Evolutionary conservation across 2,797 vertebrate species (phyloP).

Genomic region (Gymnodraco acuticeps): DNA sequence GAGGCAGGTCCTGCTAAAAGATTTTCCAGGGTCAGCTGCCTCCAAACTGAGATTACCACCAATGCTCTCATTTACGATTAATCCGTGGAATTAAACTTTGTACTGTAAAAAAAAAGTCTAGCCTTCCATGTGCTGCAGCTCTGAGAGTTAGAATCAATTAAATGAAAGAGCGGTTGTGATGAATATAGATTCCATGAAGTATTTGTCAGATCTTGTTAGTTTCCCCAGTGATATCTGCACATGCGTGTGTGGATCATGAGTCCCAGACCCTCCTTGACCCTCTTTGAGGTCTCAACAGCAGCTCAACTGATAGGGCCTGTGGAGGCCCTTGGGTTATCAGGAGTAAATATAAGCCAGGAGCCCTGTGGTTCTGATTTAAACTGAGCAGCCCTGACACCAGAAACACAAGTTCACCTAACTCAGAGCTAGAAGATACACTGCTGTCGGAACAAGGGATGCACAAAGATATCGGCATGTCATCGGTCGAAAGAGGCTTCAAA

Average conservation of each 20-base stretch:
- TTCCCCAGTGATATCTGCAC: conserved; percentile 20
- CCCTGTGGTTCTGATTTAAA: conserved; percentile 64
- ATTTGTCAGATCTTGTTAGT: conserved; percentile 7
- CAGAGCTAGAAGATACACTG: conserved; percentile 25
- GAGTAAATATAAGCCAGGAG: conserved; percentile 64
- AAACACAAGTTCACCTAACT: conserved; percentile 35
- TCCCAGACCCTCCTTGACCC: conserved; percentile 67
- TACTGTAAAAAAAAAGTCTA: background rate
- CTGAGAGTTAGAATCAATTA: conserved; percentile 21
- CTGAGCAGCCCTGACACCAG: conserved; percentile 61
- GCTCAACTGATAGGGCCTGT: conserved; percentile 58
- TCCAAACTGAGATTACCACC: conserved; percentile 70
- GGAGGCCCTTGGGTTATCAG: conserved; percentile 76
- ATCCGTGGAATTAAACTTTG: conserved; percentile 65
- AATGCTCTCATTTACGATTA: conserved; percentile 77
- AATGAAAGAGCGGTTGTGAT: background rate
- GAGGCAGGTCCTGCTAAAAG: conserved; percentile 69
- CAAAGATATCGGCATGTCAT: no score
- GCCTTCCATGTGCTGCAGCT: conserved; percentile 3
- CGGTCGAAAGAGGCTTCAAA: no score
- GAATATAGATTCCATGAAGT: conserved; percentile 13
- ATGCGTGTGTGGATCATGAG: conserved; percentile 16
- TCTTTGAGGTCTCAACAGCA: conserved; percentile 42
- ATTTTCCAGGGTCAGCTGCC: conserved; percentile 77
- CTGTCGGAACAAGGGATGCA: background rate